These are phyloP conservation scores for Cebidichthys violaceus DNA, from an alignment of 2,113 vertebrate genomes.

Conservation along the genomic window DNA sequence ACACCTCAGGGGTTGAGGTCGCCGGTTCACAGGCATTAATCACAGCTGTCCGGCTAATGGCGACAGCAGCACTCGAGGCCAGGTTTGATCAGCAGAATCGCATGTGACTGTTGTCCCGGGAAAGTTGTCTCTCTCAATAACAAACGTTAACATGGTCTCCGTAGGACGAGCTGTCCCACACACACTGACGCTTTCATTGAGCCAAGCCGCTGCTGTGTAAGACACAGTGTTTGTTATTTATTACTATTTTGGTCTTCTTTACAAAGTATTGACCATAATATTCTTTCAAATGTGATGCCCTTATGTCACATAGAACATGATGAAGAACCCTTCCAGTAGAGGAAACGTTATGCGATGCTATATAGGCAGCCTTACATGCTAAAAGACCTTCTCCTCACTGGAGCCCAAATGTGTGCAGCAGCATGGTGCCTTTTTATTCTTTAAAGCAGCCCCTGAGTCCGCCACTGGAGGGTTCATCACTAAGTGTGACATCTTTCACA, in stretches of 20 bases:
- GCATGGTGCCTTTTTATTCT: no score
- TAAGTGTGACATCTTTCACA: no score
- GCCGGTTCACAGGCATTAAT: constrained; percentile 81
- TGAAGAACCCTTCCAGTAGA: neutral
- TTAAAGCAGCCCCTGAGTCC: no score
- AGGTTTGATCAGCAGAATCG: constrained; percentile 79
- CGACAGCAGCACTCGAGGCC: constrained; percentile 66
- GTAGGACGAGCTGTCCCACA: constrained; percentile 46
- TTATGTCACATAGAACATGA: neutral
- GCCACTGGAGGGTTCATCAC: no score
- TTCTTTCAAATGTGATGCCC: neutral
- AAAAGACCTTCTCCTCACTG: neutral
- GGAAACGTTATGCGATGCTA: neutral
- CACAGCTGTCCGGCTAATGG: constrained; percentile 83
- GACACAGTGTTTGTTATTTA: neutral
- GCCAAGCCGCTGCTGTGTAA: neutral
- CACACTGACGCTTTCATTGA: neutral
- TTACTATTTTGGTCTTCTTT: neutral
- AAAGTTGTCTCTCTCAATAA: constrained; percentile 78
- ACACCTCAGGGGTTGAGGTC: constrained; percentile 72
- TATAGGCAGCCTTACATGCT: neutral
- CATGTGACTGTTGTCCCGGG: constrained; percentile 78
- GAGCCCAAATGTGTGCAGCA: no score
- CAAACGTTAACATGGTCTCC: neutral
- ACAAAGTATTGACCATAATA: neutral